Evolutionary conservation across 2,797 vertebrate species (phyloP).

Genomic region (Tinamus major): DNA sequence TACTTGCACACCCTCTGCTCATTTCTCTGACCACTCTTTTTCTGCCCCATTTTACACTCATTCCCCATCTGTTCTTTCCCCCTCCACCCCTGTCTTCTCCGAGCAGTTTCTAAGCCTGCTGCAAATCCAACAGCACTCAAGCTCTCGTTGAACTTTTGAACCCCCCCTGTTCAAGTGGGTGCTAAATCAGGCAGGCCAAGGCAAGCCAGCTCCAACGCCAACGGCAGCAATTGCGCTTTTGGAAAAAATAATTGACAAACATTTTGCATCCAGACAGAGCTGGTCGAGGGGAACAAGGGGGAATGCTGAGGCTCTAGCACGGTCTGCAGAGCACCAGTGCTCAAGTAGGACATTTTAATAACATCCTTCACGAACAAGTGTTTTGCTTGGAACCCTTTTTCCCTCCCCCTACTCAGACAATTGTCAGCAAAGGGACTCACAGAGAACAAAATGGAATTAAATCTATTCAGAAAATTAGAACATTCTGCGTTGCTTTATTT

Average conservation of each 20-base stretch:
- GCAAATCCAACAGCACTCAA: constrained; percentile 20
- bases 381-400: constrained; percentile 62
- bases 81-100: neutral
- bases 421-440: constrained; percentile 43
- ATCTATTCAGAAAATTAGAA: constrained; percentile 48
- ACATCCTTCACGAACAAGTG: constrained; percentile 59
- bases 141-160: constrained; percentile 54
- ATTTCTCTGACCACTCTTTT: neutral
- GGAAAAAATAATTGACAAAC: constrained; percentile 69
- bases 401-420: constrained; percentile 25
- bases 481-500: constrained; percentile 42
- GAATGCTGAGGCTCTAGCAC: neutral
- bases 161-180: constrained; percentile 4
- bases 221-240: constrained; percentile 69
- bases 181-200: constrained; percentile 61
- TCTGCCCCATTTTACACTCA: neutral
- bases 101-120: neutral
- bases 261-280: constrained; percentile 58
- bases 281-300: neutral
- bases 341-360: constrained; percentile 70
- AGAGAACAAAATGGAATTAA: constrained; percentile 42
- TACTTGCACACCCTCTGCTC: fast-evolving
- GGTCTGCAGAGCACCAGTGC: constrained; percentile 43
- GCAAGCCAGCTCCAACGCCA: constrained; percentile 56
- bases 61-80: neutral